Evolutionary conservation across 2,113 vertebrate species (phyloP).

Genomic region (human): DNA sequence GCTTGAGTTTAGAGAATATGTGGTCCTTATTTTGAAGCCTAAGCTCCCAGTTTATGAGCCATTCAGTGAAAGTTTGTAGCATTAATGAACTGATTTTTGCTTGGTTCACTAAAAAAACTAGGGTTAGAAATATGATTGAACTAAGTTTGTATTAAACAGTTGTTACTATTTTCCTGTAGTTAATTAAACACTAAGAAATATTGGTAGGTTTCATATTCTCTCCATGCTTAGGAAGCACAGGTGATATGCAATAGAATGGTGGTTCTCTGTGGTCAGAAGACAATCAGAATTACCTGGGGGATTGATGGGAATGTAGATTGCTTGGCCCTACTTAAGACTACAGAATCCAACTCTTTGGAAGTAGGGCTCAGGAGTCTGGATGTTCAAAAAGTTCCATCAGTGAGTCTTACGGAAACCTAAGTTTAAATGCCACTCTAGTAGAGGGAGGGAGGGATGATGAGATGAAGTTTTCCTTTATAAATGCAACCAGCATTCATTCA

Average conservation of each 20-base stretch:
- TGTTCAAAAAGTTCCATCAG: neutral
- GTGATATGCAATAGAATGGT: rapidly evolving
- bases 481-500: neutral
- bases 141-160: neutral
- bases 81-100: neutral
- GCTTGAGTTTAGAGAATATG: neutral
- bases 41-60: neutral
- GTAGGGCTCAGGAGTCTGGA: neutral
- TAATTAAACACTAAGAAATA: neutral
- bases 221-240: neutral
- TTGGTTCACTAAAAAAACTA: neutral
- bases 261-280: neutral
- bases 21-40: neutral
- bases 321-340: neutral
- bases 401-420: neutral
- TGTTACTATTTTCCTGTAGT: neutral
- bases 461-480: neutral
- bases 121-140: neutral
- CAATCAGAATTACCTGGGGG: neutral
- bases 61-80: neutral
- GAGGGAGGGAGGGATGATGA: neutral
- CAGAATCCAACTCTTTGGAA: neutral
- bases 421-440: neutral
- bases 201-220: neutral
- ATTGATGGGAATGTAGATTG: neutral